phyloP scores from a whole-genome alignment of 2,797 vertebrate genomes.

The Gallinago nigripennis region DNA sequence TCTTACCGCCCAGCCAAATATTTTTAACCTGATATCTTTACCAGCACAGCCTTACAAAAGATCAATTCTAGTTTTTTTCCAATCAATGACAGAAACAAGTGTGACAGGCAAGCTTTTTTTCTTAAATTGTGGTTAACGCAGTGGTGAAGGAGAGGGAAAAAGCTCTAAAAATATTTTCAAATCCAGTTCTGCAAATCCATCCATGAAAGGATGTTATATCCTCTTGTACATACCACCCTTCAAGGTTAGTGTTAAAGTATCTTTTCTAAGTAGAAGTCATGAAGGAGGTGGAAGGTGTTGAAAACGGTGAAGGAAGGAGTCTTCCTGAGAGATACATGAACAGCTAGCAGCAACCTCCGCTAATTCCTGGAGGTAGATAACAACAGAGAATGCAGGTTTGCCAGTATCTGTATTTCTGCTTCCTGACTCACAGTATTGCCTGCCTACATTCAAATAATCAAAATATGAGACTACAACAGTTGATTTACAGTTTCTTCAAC shows the following conservation, averaged over 20 bases:
- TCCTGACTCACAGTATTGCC: not conserved
- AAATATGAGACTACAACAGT: not conserved
- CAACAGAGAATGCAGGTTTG: not conserved
- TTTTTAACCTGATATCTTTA: not conserved
- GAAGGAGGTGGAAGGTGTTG: not conserved
- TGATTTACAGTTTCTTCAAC: not conserved
- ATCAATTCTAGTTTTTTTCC: not conserved
- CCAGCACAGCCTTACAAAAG: not conserved
- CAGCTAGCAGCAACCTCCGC: not conserved
- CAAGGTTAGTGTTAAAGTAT: not conserved
- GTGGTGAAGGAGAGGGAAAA: not conserved
- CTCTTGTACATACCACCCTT: not conserved
- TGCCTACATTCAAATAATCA: not conserved
- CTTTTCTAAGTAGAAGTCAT: not conserved
- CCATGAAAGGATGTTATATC: not conserved
- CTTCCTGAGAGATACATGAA: not conserved
- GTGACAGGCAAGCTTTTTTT: not conserved
- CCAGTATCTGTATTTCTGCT: fast-evolving
- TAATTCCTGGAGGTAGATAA: not conserved
- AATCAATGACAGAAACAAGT: not conserved
- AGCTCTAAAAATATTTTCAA: not conserved
- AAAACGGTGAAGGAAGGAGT: not conserved
- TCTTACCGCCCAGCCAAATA: not conserved
- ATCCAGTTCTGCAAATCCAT: not conserved
- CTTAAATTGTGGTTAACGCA: not conserved